Conservation (phyloP, 2,797 vertebrate genomes). For the Vultur gryphus region DNA sequence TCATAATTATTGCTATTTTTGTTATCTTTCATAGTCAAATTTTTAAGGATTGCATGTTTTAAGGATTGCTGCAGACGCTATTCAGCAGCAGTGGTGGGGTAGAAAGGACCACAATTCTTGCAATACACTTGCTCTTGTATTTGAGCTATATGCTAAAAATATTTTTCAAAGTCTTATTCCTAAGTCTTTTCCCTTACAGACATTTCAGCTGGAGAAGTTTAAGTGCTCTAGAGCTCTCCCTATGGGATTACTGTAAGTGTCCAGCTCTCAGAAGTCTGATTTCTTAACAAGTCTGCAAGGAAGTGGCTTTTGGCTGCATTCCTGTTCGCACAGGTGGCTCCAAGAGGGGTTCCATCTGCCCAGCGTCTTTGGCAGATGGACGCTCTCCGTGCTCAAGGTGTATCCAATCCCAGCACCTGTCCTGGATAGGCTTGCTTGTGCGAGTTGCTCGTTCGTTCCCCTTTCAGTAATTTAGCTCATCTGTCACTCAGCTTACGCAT, state of each 20-base stretch:
- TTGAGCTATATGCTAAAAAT: neutral
- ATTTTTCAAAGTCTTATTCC: neutral
- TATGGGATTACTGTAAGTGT: neutral
- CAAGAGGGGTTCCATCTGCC: conserved; percentile 47
- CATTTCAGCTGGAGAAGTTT: neutral
- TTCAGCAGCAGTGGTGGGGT: neutral
- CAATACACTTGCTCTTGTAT: neutral
- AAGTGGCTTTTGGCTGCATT: conserved; percentile 12
- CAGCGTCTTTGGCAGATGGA: conserved; percentile 51
- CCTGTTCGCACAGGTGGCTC: conserved; percentile 9
- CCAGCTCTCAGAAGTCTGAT: conserved; percentile 17
- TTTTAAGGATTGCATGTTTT: neutral
- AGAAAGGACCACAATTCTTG: neutral
- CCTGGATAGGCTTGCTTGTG: neutral
- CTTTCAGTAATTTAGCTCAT: neutral
- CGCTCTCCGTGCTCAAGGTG: neutral
- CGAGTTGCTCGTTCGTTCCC: neutral
- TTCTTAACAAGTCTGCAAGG: conserved; percentile 12
- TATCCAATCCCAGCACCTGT: neutral
- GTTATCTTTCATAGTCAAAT: neutral
- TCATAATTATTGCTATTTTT: neutral
- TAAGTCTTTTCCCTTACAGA: neutral
- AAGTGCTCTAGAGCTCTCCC: neutral
- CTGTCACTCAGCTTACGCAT: neutral
- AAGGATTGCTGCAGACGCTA: neutral